These are phyloP conservation scores for Protosalanx chinensis DNA, from an alignment of 2,797 vertebrate genomes.

Conservation along the genomic window DNA sequence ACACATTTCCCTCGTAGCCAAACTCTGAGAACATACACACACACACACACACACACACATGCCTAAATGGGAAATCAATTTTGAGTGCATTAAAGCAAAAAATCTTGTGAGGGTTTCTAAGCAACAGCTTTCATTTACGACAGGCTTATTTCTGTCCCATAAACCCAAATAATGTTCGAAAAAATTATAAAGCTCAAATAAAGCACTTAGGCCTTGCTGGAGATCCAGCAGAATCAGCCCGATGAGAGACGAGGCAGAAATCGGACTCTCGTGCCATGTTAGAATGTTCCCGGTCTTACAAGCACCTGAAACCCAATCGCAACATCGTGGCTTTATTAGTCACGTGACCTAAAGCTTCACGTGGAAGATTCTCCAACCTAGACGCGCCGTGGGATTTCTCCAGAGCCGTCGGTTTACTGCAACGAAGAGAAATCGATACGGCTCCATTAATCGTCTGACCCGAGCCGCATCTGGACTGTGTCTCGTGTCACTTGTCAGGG, in stretches of 20 bases:
- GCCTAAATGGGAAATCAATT: conserved; percentile 44
- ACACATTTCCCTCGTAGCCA: neutral
- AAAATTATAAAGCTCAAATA: neutral
- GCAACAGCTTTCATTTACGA: conserved; percentile 11
- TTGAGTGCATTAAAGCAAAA: conserved; percentile 2
- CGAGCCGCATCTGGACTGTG: neutral
- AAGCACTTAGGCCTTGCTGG: no score
- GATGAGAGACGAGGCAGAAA: no score
- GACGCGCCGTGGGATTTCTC: neutral
- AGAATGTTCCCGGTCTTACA: no score
- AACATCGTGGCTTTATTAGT: neutral
- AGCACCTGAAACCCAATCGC: neutral
- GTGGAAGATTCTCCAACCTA: no score
- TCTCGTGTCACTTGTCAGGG: neutral
- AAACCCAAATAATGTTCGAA: neutral
- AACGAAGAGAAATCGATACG: neutral
- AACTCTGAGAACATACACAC: no score
- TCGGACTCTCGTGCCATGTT: no score
- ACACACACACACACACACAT: conserved; percentile 9
- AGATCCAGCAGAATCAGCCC: neutral
- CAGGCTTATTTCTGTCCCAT: neutral
- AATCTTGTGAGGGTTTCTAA: neutral
- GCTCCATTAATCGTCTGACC: neutral
- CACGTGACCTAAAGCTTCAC: neutral
- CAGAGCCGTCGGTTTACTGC: no score